Base-by-base conservation (phyloP, 2,113 vertebrate genomes). In the Phyllopteryx taeniolatus region DNA sequence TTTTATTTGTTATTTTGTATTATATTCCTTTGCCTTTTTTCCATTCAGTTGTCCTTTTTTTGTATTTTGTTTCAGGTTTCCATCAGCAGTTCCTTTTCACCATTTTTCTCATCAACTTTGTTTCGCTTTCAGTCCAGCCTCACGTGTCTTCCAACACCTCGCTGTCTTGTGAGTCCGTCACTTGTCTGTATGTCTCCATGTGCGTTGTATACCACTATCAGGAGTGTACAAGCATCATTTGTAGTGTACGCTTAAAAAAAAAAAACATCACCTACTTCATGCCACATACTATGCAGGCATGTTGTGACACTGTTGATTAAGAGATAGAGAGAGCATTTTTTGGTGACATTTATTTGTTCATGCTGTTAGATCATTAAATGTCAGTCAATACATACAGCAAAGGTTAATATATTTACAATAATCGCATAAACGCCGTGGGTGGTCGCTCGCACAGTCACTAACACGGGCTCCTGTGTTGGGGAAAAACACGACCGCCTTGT, bases 111-210 rank as follows among this genome's bases (percentile, higher is more conserved):
- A 69, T 53, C 62, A 5, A 6, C 44, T 60, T 73, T 19, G 12
- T 57, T 81, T 71, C 20, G 43, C 74, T 56, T 82, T 80, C 64
- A 42, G 44, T 83, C 71, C 51, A 80, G 92, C 91, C 81, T 93
- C 88, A 79, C 91, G 90, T 89, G 93, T 95, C 95, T 95, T 95
- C 95, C 95, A 95, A 92, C 90, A 85, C 91, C 83, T 91, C 82
- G 79, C 85, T 86, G 84, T 85, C 71, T 72, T 67, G 66, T 88
- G 81, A 76, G 77, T 84, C 78, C 68, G 59, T 83, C 78, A 76
- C 80, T 71, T 79, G 73, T 67, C 72, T 79, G 73, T 67, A 53
- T 67, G 35, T 85, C 86, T 80, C 71, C 17, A 8, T 33, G 56
- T 76, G 75, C 83, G 82, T 83, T 85, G 77, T 73, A 8, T 61